These are phyloP conservation scores for Dipus sagitta DNA, from an alignment of 2,797 vertebrate species.

Conservation along the genomic window DNA sequence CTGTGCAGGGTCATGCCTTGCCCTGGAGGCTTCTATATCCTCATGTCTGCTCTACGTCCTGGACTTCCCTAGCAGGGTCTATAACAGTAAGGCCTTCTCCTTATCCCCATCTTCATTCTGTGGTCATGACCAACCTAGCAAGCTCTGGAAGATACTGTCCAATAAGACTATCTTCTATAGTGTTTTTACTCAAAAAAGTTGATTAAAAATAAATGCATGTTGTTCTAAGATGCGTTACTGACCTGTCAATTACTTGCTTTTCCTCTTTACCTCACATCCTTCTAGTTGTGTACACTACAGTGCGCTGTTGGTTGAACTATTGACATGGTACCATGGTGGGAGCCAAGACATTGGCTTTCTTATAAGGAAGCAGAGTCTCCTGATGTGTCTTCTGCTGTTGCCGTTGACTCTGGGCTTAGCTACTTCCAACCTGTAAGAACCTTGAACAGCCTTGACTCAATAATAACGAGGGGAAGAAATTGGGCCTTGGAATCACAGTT, in stretches of 20 bases:
- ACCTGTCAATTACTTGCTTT: not conserved
- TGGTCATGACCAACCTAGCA: not conserved
- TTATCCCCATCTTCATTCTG: not conserved
- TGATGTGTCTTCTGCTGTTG: not conserved
- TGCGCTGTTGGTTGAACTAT: not conserved
- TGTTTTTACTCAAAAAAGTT: not conserved
- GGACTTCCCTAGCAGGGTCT: not conserved
- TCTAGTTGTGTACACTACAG: constrained; percentile 17
- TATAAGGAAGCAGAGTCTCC: not conserved
- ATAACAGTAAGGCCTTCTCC: not conserved
- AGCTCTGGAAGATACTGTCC: not conserved
- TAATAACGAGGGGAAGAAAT: not conserved
- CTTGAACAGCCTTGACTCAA: constrained; percentile 1
- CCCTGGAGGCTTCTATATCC: not conserved
- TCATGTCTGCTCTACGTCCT: not conserved
- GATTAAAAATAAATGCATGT: not conserved
- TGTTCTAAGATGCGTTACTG: not conserved
- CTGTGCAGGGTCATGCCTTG: not conserved
- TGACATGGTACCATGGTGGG: not conserved
- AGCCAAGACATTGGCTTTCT: not conserved
- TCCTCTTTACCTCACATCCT: not conserved
- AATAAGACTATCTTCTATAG: not conserved
- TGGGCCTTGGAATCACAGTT: not conserved
- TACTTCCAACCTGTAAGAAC: not conserved
- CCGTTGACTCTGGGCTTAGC: not conserved